Percentiles rank a stretch among this genome's conserved stretches.
Conservation (phyloP, 2,888 invertebrate genomes). For the Xestia sexstrigata region DNA sequence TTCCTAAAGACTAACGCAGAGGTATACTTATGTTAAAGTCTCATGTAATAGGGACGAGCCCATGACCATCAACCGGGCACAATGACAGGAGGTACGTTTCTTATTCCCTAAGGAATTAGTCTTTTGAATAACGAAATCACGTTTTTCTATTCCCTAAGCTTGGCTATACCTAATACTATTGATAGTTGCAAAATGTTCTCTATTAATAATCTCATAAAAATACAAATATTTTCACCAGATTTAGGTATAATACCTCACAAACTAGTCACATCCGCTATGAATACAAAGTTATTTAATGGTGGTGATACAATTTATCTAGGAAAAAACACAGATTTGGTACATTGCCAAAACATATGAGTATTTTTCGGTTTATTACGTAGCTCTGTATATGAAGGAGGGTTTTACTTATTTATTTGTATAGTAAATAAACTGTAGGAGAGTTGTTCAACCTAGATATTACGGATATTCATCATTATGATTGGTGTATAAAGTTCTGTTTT, state of each 20-base stretch:
- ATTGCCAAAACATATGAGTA: constrained; percentile 55
- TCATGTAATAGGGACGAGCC: background rate
- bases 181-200: background rate
- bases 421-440: constrained; percentile 43
- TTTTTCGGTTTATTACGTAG: constrained; percentile 46
- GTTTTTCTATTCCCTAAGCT: background rate
- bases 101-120: background rate
- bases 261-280: constrained; percentile 50
- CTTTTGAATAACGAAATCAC: background rate
- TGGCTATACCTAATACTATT: background rate
- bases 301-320: constrained; percentile 47
- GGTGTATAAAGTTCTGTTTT: constrained; percentile 38
- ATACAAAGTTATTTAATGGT: constrained; percentile 50
- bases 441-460: constrained; percentile 35
- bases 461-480: constrained; percentile 42
- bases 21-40: background rate
- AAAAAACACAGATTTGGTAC: constrained; percentile 50
- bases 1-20: background rate
- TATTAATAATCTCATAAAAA: background rate
- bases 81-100: background rate
- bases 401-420: constrained; percentile 46
- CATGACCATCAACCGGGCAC: background rate
- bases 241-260: constrained; percentile 28
- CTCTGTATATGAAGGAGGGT: constrained; percentile 19
- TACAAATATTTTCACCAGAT: constrained; percentile 4